A percentile compares a stretch with the other conserved stretches of the same genome.
These are phyloP conservation scores for Perithous albicinctus DNA, from an alignment of 2,888 invertebrate species.

Conservation along the genomic window DNA sequence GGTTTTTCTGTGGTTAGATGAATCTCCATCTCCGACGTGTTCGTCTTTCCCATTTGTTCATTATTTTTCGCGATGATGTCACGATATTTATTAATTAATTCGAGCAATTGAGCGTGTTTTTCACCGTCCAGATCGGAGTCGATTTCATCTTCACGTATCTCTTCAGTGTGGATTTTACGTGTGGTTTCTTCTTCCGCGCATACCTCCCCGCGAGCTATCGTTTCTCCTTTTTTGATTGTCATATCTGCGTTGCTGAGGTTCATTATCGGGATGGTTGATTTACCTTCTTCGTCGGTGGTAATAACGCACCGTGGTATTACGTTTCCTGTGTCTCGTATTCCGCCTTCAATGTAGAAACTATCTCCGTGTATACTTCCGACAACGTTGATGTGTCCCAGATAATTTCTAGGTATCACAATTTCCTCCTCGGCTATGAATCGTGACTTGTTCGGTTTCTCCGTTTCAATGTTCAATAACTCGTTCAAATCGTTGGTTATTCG, in stretches of 20 bases:
- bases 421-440: too few species aligned
- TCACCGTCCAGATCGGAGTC: conserved; percentile 40
- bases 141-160: conserved; percentile 35
- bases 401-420: too few species aligned
- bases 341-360: conserved; percentile 63
- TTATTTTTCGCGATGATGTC: conserved; percentile 35
- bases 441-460: too few species aligned
- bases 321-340: conserved; percentile 60
- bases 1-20: conserved; percentile 66
- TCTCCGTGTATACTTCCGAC: conserved; percentile 16
- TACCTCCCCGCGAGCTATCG: conserved; percentile 41
- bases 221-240: conserved; percentile 42
- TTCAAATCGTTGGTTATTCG: too few species aligned
- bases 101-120: too few species aligned
- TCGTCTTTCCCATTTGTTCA: conserved; percentile 63
- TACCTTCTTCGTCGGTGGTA: conserved; percentile 57
- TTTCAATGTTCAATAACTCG: too few species aligned
- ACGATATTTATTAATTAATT: conserved; percentile 35
- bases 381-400: conserved; percentile 15
- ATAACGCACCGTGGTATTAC: conserved; percentile 65
- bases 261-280: conserved; percentile 55
- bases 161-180: conserved; percentile 17
- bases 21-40: conserved; percentile 70
- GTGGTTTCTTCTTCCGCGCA: too few species aligned
- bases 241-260: conserved; percentile 35